phyloP scores from a whole-genome alignment of 1,140 invertebrate genomes.

The Anagrus nilaparvatae region DNA sequence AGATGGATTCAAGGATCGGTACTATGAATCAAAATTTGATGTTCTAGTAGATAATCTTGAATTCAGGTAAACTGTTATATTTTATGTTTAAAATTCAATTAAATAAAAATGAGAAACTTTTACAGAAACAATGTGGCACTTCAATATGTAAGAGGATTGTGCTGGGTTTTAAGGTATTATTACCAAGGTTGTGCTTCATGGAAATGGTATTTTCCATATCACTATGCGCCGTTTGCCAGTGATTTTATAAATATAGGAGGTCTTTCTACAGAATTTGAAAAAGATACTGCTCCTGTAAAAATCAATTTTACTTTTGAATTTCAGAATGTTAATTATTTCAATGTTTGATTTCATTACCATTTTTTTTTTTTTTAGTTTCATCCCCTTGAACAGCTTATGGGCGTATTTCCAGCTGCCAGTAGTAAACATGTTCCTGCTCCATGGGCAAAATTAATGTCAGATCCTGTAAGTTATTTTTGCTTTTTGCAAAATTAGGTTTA shows the following conservation, averaged over 20 bases:
- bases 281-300: conserved; percentile 74
- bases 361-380: conserved; percentile 61
- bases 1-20: conserved; percentile 94
- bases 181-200: conserved; percentile 99
- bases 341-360: too few species aligned
- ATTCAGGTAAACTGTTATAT: conserved; percentile 54
- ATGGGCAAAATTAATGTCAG: conserved; percentile 91
- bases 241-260: conserved; percentile 91
- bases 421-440: conserved; percentile 83
- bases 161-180: conserved; percentile 97
- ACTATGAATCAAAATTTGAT: conserved; percentile 97
- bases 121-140: conserved; percentile 74
- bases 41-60: conserved; percentile 67
- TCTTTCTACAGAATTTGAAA: conserved; percentile 79
- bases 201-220: conserved; percentile 99
- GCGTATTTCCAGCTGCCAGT: conserved; percentile 97
- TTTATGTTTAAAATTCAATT: conserved; percentile 7
- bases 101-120: conserved; percentile 1
- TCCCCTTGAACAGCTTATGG: conserved; percentile 97
- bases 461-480: conserved; percentile 57
- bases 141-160: conserved; percentile 91
- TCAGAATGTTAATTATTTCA: too few species aligned
- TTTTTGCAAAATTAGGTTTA: background rate
- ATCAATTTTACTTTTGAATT: conserved; percentile 2
- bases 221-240: conserved; percentile 99